Base-by-base conservation (phyloP, 2,797 vertebrate genomes). In the Chanos chanos region DNA sequence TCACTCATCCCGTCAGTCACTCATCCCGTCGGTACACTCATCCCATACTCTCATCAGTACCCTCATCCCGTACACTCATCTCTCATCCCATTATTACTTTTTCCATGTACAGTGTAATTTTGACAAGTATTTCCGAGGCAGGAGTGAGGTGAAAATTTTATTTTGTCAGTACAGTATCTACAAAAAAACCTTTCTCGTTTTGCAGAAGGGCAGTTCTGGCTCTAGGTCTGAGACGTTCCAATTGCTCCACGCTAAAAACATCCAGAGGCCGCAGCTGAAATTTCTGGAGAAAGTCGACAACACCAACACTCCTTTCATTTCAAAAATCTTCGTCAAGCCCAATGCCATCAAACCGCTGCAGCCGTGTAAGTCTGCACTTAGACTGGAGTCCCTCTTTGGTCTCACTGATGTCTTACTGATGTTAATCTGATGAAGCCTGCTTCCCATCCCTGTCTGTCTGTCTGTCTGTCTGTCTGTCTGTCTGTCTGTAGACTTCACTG, bases 271-370 rank as follows among this genome's bases (percentile, higher is more conserved):
- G 3, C 97, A 99, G 80, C 81, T 99, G 16, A 95, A 84, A 75
- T 99, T 99, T 75, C 93, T 77, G 37, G 95, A 97, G 37, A 98
- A 93, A 72, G 81, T 97, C 0, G 95, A 99, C 82, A 98, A 98
- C 83, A 94, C 92, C 83, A 99, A 99, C 80, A 95, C 92, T 0
- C 97, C 96, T 0, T 98, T 98, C 66, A 70, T 93, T 53, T 91
- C 96, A 39, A 98, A 94, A 77, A 90, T 99, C 77, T 97, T 95
- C 74, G 69, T 94, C 68, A 99, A 99, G 74, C 96, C 97, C 61
- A 98, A 99, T 30, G 95, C 95, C 13, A 39, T 84, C 67, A 96
- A 93, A 63, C 87, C 94, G 3, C 89, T 99, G 68, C 88, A 96
- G 0, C 88, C 90, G 67, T 94, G 97, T 98, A 83, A 85, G 85